Conservation (phyloP, 1,140 invertebrate genomes). For the Pararge aegeria region DNA sequence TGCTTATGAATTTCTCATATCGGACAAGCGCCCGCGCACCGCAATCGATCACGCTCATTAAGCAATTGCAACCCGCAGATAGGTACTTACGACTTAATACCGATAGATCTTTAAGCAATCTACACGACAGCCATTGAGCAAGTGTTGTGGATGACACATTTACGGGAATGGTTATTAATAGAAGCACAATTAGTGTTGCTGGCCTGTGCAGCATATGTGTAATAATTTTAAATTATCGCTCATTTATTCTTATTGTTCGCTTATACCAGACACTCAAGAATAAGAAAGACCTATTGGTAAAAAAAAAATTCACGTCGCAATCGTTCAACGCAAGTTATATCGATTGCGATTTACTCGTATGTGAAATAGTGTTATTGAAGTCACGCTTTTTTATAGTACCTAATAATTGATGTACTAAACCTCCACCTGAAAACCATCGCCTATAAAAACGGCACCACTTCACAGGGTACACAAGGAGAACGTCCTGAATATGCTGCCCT, state of each 20-base stretch:
- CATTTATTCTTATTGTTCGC: conserved; percentile 1
- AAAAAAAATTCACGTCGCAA: too few species aligned
- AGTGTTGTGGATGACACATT: conserved; percentile 26
- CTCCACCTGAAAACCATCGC: too few species aligned
- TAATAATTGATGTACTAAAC: too few species aligned
- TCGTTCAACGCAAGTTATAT: too few species aligned
- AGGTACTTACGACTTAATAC: conserved; percentile 30
- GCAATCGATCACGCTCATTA: conserved; percentile 29
- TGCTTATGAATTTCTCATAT: conserved; percentile 22
- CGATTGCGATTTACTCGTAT: too few species aligned
- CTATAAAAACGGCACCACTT: too few species aligned
- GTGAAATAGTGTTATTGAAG: too few species aligned
- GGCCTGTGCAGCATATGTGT: not conserved
- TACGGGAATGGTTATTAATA: conserved; percentile 28
- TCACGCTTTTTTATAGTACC: too few species aligned
- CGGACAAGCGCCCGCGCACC: conserved; percentile 23
- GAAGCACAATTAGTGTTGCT: conserved; percentile 18
- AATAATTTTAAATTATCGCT: conserved; percentile 7
- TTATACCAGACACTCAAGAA: not conserved
- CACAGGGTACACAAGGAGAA: too few species aligned
- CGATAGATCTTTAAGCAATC: conserved; percentile 28
- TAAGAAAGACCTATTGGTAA: not conserved
- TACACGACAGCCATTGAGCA: conserved; percentile 26
- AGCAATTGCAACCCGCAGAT: conserved; percentile 34
- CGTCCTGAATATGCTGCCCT: too few species aligned